Evolutionary conservation across 2,888 invertebrate genomes (phyloP).

Genomic region (Lasioglossum marginatum): DNA sequence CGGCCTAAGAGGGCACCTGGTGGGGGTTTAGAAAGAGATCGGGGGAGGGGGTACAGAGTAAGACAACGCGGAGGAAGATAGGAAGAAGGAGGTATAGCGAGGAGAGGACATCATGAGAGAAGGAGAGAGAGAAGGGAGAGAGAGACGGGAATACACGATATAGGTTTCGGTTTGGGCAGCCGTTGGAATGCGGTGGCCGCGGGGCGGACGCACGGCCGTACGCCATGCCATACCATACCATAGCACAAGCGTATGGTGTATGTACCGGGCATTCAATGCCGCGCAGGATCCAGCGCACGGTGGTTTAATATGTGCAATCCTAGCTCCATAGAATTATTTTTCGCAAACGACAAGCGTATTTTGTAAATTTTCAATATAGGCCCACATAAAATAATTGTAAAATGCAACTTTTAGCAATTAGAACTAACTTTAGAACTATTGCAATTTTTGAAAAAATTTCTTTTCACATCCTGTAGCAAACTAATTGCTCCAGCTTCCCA

Average conservation of each 20-base stretch:
- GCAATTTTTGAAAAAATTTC: too few relatives aligned
- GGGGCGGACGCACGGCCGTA: slow-evolving; percentile 68
- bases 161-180: slow-evolving; percentile 80
- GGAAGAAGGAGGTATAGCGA: slow-evolving; percentile 26
- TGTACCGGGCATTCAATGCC: slow-evolving; percentile 4
- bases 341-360: too few relatives aligned
- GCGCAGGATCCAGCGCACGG: slow-evolving; percentile 1
- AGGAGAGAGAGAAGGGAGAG: slow-evolving; percentile 38
- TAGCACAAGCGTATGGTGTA: slow-evolving; percentile 2
- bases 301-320: neutral
- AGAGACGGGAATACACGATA: slow-evolving; percentile 71
- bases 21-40: slow-evolving; percentile 36
- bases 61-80: slow-evolving; percentile 51
- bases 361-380: too few relatives aligned
- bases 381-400: too few relatives aligned
- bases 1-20: slow-evolving; percentile 18
- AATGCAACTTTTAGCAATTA: too few relatives aligned
- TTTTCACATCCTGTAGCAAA: too few relatives aligned
- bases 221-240: slow-evolving; percentile 62
- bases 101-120: slow-evolving; percentile 36
- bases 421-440: too few relatives aligned
- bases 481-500: too few relatives aligned
- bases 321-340: neutral
- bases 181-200: slow-evolving; percentile 80
- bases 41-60: slow-evolving; percentile 42